Evolutionary conservation across 2,888 invertebrate genomes (phyloP).

Genomic region (Dorcus hopei): DNA sequence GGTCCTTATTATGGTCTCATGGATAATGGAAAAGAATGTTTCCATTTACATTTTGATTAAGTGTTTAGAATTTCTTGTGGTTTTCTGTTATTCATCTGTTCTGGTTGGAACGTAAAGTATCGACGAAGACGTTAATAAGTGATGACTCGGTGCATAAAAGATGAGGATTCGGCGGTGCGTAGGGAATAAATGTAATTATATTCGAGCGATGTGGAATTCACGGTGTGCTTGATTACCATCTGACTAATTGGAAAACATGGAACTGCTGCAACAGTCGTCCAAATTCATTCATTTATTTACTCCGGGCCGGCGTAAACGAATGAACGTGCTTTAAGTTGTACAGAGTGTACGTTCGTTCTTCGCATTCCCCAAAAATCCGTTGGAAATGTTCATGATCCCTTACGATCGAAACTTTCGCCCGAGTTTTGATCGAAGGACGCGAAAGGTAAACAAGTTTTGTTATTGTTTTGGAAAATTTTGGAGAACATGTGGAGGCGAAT

Average conservation of each 20-base stretch:
- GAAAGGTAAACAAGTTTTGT: too few species aligned
- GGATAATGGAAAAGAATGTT: too few species aligned
- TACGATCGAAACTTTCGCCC: not conserved
- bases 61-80: not conserved
- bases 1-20: too few species aligned
- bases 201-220: constrained; percentile 7
- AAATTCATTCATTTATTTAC: too few species aligned
- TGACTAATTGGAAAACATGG: constrained; percentile 27
- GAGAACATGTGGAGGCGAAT: too few species aligned
- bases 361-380: not conserved
- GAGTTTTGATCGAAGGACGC: not conserved
- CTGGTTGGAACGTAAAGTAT: not conserved
- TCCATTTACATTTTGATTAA: not conserved
- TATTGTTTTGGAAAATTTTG: too few species aligned
- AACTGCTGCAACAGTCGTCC: not conserved
- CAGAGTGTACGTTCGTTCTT: not conserved
- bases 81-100: not conserved
- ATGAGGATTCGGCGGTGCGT: constrained; percentile 13
- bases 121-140: constrained; percentile 21
- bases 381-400: too few species aligned
- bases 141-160: constrained; percentile 22
- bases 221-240: constrained; percentile 19
- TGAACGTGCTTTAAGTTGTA: constrained; percentile 3
- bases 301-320: not conserved
- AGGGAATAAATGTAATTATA: constrained; percentile 22